Base-by-base conservation (phyloP, 2,888 invertebrate genomes). In the Orthosia gracilis region DNA sequence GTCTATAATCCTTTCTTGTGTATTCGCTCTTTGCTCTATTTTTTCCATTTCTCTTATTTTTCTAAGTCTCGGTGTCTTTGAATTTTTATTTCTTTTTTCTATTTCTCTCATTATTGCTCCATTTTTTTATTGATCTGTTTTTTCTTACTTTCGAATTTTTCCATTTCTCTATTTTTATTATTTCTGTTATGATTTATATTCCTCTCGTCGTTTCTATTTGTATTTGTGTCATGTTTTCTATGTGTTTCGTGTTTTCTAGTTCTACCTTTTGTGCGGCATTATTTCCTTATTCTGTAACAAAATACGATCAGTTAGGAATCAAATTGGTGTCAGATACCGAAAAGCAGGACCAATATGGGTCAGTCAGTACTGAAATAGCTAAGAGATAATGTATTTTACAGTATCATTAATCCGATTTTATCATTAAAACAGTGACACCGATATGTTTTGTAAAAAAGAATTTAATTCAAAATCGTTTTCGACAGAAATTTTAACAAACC, bases 21-120 rank as follows among this genome's bases (percentile, higher is more conserved):
- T 45, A 45, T 21, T 40, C 45, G 3, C 7, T 15, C 59, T 1
- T 59, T 59, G 40, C 15, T 61, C 3, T 40, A 1, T 47, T 21
- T 57, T 50, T n/a, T 58, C 49, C 0, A 15, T 5, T 50, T 58
- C 71, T 40, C 13, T 58, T 9, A 17, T 23, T 40, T 58, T 50
- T 71, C 57, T 0, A n/a, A 23, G 40, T 58, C 55, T 21, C 17
- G 15, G 5, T 49, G 40, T 40, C 23, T 71, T 72, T 71, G 17
- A 2, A 11, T 5, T 58, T n/a, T 23, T 17, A 71, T 70, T 15
- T 18, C n/a, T 55, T 70, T 40, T 49, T 50, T 71, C 55, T 57
- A 71, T 71, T 71, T 71, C 72, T n/a, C 71, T 71, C 21, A 71
- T 71, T 58, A 23, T 72, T n/a, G n/a, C 45, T 23, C 57, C 23